Conservation (phyloP, 1,140 invertebrate genomes). For the Cherax destructor region DNA sequence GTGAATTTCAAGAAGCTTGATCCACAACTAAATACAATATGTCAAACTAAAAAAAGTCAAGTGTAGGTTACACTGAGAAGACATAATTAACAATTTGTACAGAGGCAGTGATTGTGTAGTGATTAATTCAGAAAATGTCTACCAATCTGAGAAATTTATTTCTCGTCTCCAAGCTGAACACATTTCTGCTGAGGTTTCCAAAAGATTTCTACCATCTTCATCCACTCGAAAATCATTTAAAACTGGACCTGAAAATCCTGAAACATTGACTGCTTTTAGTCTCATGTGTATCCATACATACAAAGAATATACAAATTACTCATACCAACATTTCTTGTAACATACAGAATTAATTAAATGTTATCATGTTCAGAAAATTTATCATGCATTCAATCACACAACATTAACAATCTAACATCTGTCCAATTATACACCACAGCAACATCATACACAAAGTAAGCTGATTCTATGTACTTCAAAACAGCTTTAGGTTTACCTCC, state of each 20-base stretch:
- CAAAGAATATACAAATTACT: background rate
- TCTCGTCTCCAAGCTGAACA: constrained; percentile 17
- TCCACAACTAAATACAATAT: background rate
- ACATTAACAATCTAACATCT: background rate
- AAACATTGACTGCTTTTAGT: constrained; percentile 21
- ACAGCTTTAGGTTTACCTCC: background rate
- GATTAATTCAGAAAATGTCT: background rate
- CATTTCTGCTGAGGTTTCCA: background rate
- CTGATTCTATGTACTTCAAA: background rate
- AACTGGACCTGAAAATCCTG: constrained; percentile 24
- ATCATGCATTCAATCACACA: background rate
- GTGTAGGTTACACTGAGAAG: background rate
- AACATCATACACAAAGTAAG: background rate
- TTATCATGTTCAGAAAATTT: background rate
- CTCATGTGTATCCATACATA: background rate
- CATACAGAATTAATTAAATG: background rate
- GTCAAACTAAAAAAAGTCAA: background rate
- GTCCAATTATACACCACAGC: background rate
- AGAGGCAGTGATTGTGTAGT: constrained; percentile 7
- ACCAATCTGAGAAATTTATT: constrained; percentile 8
- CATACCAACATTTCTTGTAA: background rate
- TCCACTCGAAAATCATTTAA: constrained; percentile 13
- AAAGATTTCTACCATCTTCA: constrained; percentile 22
- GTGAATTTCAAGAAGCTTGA: no score
- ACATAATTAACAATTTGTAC: constrained; percentile 15